Percentiles rank a stretch among this genome's conserved stretches.
Conservation (phyloP, 2,113 vertebrate genomes). For the Oreochromis spilurus region DNA sequence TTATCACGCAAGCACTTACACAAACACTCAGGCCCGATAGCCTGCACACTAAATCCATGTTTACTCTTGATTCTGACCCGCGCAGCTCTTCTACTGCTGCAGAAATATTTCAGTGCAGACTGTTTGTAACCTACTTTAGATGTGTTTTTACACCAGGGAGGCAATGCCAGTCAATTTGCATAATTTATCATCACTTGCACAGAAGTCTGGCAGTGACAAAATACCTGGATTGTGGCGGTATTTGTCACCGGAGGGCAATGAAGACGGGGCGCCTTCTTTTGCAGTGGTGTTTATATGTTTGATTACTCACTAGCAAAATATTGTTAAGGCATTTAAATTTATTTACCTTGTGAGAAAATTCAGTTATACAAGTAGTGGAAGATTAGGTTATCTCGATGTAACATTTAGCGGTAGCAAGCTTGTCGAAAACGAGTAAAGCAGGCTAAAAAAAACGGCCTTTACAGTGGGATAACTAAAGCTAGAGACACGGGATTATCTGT, state of each 20-base stretch:
- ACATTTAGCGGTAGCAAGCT: background rate
- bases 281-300: background rate
- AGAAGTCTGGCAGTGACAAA: constrained; percentile 18
- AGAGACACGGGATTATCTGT: background rate
- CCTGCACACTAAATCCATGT: background rate
- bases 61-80: background rate
- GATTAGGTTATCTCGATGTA: background rate
- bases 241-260: background rate
- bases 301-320: background rate
- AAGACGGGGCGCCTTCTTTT: background rate
- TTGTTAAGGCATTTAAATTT: background rate
- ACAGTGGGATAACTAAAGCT: background rate
- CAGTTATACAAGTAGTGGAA: background rate
- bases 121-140: constrained; percentile 10
- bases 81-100: background rate
- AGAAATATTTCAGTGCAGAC: constrained; percentile 4
- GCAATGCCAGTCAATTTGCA: constrained; percentile 11
- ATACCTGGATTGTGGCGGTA: constrained; percentile 13
- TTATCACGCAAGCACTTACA: background rate
- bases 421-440: fast-evolving
- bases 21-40: background rate
- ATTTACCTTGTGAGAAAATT: background rate
- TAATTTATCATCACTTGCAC: constrained; percentile 31
- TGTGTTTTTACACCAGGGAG: constrained; percentile 5
- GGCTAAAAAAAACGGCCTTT: background rate